Evolutionary conservation across 2,113 vertebrate species (phyloP), one percentile per base, ranked within the genome.

Genomic region (Sinocyclocheilus anophthalmus): DNA sequence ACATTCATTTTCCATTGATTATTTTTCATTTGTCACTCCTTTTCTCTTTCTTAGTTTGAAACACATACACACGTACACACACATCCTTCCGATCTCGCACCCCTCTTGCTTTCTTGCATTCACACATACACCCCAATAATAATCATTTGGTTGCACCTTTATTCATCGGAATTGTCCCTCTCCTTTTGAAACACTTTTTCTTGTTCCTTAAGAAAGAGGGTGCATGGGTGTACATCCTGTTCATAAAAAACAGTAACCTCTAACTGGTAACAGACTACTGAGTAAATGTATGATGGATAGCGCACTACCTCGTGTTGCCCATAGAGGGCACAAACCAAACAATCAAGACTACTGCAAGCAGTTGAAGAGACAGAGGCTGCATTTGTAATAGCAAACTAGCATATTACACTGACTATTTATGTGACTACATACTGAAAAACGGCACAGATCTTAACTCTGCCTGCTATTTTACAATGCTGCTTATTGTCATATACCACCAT

Each of bases 271-370:
- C 4, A 81, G 39, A 5, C 13, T 1, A 20, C 14, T 14, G 24
- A 69, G 37, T n/a, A 59, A 78, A 78, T 8, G 5, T 18, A 12
- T 82, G 63, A 30, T 10, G 2, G 1, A 67, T 4, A 12, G 45
- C 7, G 30, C 65, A 24, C 5, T 83, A 37, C 48, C 48, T n/a
- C 1, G 1, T 24, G 4, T 8, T 72, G 67, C 83, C 88, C 88
- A 81, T 83, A 89, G 88, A 89, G 83, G 83, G 78, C 55, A 61
- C 79, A 83, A 81, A 59, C 24, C 70, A 86, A 30, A 83, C 82
- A 73, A 50, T 72, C 77, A 42, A 42, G 24, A 7, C 57, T 48
- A 22, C 76, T 75, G 67, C 42, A 48, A 42, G 70, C 80, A 79
- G 37, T 14, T 53, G 84, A 72, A 72, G 76, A 37, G 10, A 37